A percentile compares a stretch with the other conserved stretches of the same genome.
Evolutionary conservation across 2,797 vertebrate species (phyloP).

Genomic region (Gadopsis bispinosus): DNA sequence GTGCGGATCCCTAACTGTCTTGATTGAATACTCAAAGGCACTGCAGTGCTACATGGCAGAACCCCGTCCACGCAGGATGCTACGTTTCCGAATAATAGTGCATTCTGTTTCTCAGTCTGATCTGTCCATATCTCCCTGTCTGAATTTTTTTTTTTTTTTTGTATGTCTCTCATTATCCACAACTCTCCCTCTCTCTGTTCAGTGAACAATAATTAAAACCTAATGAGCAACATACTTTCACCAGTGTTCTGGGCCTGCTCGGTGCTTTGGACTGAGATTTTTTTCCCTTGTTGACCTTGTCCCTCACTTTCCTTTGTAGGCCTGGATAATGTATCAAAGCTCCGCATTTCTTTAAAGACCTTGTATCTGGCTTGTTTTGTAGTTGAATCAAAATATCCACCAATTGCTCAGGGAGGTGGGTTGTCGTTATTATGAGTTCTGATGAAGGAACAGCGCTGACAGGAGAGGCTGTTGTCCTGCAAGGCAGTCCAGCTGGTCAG

Average conservation of each 20-base stretch:
- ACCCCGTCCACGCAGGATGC: slow-evolving; percentile 14
- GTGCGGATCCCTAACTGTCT: slow-evolving; percentile 2
- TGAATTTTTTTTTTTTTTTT: background rate
- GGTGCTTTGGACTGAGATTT: slow-evolving; percentile 25
- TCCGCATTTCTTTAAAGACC: slow-evolving; percentile 30
- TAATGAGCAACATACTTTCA: slow-evolving; percentile 22
- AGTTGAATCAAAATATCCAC: slow-evolving; percentile 23
- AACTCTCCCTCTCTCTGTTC: background rate
- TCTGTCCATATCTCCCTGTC: background rate
- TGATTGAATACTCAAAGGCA: background rate
- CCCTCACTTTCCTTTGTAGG: slow-evolving; percentile 5
- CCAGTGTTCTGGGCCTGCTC: slow-evolving; percentile 19
- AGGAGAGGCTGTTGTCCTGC: background rate
- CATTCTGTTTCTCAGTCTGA: background rate
- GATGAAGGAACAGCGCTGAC: slow-evolving; percentile 8
- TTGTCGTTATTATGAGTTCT: slow-evolving; percentile 19
- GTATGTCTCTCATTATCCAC: background rate
- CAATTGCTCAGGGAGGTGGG: slow-evolving; percentile 33
- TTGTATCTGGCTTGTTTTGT: slow-evolving; percentile 21
- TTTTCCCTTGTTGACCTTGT: slow-evolving; percentile 11
- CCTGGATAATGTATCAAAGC: slow-evolving; percentile 44
- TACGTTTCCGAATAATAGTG: slow-evolving; percentile 19
- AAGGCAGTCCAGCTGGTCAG: background rate
- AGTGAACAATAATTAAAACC: slow-evolving; percentile 21
- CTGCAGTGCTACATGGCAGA: slow-evolving; percentile 2